These are phyloP conservation scores for Ormyrus thymus DNA, from an alignment of 2,888 invertebrate species.

Conservation along the genomic window DNA sequence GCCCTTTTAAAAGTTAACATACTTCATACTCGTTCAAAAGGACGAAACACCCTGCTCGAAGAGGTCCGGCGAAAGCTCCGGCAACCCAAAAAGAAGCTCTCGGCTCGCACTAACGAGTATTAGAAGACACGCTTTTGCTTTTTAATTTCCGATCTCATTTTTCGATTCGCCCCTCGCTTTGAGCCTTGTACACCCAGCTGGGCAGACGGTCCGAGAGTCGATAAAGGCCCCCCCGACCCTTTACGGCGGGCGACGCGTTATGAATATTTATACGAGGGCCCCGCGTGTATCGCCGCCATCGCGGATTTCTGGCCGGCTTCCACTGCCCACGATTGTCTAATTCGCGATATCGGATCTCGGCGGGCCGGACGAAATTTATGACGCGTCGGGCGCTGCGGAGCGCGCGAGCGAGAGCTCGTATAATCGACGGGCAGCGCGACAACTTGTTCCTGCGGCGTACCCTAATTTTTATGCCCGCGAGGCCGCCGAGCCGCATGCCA, in stretches of 20 bases:
- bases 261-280: slow-evolving; percentile 67
- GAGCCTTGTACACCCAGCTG: not conserved
- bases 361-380: slow-evolving; percentile 47
- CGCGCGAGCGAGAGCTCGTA: not conserved
- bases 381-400: slow-evolving; percentile 37
- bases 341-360: slow-evolving; percentile 51
- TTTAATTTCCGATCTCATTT: slow-evolving; percentile 38
- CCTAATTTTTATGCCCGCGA: slow-evolving; percentile 43
- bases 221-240: slow-evolving; percentile 54
- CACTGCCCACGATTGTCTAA: slow-evolving; percentile 46
- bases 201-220: slow-evolving; percentile 29
- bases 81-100: not conserved
- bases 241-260: slow-evolving; percentile 62
- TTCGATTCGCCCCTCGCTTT: not conserved
- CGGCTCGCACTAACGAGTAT: not conserved
- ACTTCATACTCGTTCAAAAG: too few species aligned
- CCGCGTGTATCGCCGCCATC: slow-evolving; percentile 1
- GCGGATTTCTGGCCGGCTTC: not conserved
- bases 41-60: not conserved
- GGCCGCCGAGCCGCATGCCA: too few species aligned
- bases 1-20: too few species aligned
- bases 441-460: slow-evolving; percentile 41
- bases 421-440: slow-evolving; percentile 40
- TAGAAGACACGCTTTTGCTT: slow-evolving; percentile 52
- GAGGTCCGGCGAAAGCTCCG: not conserved